A percentile compares a stretch with the other conserved stretches of the same genome.
These are phyloP conservation scores for Agyllia agylla DNA, from an alignment of 2,888 invertebrate genomes.

Conservation along the genomic window DNA sequence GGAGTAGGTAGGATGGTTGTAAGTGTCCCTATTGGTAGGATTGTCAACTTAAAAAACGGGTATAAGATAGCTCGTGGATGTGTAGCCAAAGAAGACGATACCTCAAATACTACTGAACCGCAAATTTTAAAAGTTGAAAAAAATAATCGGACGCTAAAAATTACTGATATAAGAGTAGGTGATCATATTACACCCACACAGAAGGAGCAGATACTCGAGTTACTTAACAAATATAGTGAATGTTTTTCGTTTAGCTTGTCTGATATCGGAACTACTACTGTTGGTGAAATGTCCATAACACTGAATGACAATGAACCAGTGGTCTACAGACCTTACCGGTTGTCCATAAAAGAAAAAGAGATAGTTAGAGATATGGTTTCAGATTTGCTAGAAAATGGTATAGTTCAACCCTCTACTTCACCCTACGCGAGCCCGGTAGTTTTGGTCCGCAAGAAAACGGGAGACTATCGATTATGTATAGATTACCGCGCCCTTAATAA, in stretches of 20 bases:
- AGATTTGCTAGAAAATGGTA: conserved; percentile 17
- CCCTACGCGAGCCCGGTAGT: conserved; percentile 21
- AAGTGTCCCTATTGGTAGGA: no score
- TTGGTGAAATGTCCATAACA: neutral
- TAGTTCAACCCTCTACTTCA: conserved; percentile 2
- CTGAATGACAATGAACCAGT: neutral
- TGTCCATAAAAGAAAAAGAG: neutral
- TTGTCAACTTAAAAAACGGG: no score
- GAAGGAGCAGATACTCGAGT: neutral
- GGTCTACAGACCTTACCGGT: neutral
- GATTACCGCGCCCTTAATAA: neutral
- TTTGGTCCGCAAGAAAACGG: conserved; percentile 14
- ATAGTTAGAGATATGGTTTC: conserved; percentile 13
- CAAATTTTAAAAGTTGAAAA: neutral
- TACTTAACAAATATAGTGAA: neutral
- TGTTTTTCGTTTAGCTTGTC: neutral
- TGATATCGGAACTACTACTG: neutral
- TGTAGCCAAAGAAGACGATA: neutral
- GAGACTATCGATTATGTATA: neutral
- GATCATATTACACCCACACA: neutral
- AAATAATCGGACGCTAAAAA: no score
- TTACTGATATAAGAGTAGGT: neutral
- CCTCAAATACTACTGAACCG: neutral
- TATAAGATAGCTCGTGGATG: neutral
- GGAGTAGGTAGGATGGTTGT: no score